A percentile compares a stretch with the other conserved stretches of the same genome.
Conservation (phyloP, 2,797 vertebrate species). For the Pangasius macronema region DNA sequence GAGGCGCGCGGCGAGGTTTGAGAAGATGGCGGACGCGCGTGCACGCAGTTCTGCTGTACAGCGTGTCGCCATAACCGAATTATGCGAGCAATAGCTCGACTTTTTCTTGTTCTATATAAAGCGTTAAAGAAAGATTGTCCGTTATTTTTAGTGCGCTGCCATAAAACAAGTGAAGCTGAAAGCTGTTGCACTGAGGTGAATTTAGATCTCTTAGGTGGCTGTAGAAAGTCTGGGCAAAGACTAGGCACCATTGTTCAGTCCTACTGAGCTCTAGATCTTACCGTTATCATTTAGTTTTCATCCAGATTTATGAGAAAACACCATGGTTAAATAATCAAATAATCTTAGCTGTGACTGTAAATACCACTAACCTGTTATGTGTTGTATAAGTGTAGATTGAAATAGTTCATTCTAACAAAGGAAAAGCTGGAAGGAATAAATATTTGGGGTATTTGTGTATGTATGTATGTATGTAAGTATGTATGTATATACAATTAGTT, state of each 20-base stretch:
- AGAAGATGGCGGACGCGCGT: slow-evolving; percentile 27
- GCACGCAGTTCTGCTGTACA: neutral
- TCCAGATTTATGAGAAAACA: neutral
- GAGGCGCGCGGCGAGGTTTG: neutral
- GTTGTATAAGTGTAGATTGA: neutral
- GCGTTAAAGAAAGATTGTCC: neutral
- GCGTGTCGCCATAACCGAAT: neutral
- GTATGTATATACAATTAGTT: neutral
- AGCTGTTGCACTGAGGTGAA: neutral
- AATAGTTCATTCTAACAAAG: neutral
- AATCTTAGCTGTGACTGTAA: too few species aligned
- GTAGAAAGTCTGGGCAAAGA: too few species aligned
- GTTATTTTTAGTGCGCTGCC: neutral
- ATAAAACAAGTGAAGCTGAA: neutral
- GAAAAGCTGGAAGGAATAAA: neutral
- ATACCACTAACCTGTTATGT: neutral
- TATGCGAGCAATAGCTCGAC: neutral
- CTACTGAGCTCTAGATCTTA: neutral
- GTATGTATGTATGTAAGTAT: too few species aligned
- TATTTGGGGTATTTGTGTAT: neutral
- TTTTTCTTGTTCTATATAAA: neutral
- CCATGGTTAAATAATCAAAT: neutral
- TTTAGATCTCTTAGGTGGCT: neutral
- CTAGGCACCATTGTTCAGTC: neutral
- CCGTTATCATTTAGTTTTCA: neutral